Conservation (phyloP, 2,888 invertebrate genomes). For the Trichogramma dendrolimi region DNA sequence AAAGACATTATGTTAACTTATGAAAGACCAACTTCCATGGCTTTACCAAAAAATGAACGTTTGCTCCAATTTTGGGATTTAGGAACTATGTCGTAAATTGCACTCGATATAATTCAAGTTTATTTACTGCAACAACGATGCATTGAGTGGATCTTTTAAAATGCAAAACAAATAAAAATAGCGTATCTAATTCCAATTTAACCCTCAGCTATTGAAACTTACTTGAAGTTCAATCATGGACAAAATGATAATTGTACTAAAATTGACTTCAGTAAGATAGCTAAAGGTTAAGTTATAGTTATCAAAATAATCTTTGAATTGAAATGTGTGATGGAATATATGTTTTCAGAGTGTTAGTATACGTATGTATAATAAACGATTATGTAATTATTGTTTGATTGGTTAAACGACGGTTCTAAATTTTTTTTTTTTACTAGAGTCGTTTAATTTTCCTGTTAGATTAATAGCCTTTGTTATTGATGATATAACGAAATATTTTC, state of each 20-base stretch:
- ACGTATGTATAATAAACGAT: no score
- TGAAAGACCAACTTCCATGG: conserved; percentile 65
- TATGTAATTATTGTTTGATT: no score
- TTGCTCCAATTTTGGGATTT: conserved; percentile 64
- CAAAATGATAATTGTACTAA: not conserved
- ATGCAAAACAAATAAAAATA: not conserved
- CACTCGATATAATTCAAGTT: not conserved
- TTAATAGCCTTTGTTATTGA: not conserved
- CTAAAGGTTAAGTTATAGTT: no score
- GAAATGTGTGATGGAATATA: no score
- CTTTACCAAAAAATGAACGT: conserved; percentile 61
- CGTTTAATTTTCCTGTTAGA: not conserved
- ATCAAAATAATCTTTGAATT: no score
- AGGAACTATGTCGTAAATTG: no score
- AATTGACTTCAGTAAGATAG: not conserved
- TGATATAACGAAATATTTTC: not conserved
- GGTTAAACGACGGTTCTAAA: not conserved
- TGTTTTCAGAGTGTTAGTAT: no score
- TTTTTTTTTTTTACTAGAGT: not conserved
- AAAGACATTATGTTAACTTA: conserved; percentile 74
- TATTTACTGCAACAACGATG: not conserved
- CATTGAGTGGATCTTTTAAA: not conserved
- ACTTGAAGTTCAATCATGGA: not conserved
- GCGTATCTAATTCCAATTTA: not conserved
- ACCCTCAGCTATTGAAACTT: no score